Evolutionary conservation across 2,888 invertebrate species (phyloP), one percentile per base, ranked within the genome.

Genomic region (Frankliniella fusca): DNA sequence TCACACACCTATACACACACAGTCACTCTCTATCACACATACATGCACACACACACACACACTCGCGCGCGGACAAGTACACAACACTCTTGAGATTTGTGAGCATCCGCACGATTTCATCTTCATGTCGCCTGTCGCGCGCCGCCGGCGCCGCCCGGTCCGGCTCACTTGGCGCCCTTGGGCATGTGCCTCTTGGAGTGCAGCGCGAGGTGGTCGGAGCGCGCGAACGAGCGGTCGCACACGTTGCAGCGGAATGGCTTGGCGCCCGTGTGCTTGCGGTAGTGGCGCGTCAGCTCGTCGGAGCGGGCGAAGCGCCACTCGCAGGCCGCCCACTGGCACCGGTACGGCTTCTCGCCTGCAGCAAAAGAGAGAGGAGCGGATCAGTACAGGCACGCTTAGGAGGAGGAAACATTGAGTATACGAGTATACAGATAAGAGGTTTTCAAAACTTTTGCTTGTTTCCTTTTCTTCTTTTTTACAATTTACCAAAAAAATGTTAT

Each of bases 141-240:
- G 70, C 23, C 12, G 27, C 70, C 1, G 70, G n/a, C 23, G 23
- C 70, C 9, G 65, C 9, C 3, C n/a, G 70, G 20, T 23, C n/a
- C 27, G 70, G 27, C 70, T 91, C 91, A 93, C 91, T 93, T 94
- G 86, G 92, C 90, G 85, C 93, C 92, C 91, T 97, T 98, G 86
- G 97, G 98, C 87, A 97, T 91, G 89, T 91, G 91, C 48, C 91
- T 87, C 86, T 90, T 91, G 89, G 90, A 90, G 87, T 91, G 91
- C 54, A 91, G 88, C 18, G 91, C 91, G 81, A 91, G 86, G 85
- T 91, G 91, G 85, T 91, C 91, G n/a, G 90, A 90, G 3, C 91
- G 87, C 65, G 91, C 91, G 86, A 91, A 91, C 83, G 89, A 89
- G 61, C 91, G 87, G 80, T 91, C 90, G 85, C 91, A 91, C 61